Evolutionary conservation across 2,797 vertebrate genomes (phyloP).

Genomic region (Typhlichthys eigenmanni): DNA sequence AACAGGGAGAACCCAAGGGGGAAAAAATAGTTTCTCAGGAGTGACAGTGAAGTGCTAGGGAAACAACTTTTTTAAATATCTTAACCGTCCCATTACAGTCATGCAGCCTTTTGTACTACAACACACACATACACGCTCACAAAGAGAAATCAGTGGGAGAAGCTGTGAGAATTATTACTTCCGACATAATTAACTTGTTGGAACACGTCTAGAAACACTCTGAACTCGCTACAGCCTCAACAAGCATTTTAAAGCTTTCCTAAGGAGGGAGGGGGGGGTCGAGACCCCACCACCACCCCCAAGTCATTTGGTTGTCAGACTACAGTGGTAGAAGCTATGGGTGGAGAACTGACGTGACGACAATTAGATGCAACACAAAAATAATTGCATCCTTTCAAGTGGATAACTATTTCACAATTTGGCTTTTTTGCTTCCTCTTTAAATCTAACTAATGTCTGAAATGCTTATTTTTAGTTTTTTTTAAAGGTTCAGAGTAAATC

Average conservation of each 20-base stretch:
- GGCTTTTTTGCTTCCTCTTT: conserved; percentile 69
- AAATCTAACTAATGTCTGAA: conserved; percentile 51
- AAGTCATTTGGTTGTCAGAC: conserved; percentile 77
- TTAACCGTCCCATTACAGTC: conserved; percentile 76
- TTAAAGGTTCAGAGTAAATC: conserved; percentile 29
- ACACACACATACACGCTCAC: conserved; percentile 64
- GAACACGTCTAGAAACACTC: conserved; percentile 64
- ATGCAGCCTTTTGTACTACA: conserved; percentile 75
- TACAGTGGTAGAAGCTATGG: conserved; percentile 69
- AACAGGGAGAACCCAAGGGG: conserved; percentile 49
- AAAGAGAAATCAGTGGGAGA: conserved; percentile 65
- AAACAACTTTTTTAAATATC: conserved; percentile 63
- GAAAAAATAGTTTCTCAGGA: conserved; percentile 67
- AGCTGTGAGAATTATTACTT: conserved; percentile 69
- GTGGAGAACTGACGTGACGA: conserved; percentile 57
- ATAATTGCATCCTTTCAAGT: conserved; percentile 57
- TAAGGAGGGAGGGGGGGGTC: conserved; percentile 35
- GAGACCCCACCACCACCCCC: conserved; percentile 59
- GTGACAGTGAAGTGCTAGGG: conserved; percentile 70
- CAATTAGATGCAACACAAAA: conserved; percentile 61
- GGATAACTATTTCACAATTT: conserved; percentile 67
- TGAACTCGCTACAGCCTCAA: conserved; percentile 72
- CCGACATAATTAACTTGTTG: conserved; percentile 60
- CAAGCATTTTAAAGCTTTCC: conserved; percentile 78
- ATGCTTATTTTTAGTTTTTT: conserved; percentile 40